Conservation (phyloP, 2,113 vertebrate species). For the Odontophorus gujanensis region DNA sequence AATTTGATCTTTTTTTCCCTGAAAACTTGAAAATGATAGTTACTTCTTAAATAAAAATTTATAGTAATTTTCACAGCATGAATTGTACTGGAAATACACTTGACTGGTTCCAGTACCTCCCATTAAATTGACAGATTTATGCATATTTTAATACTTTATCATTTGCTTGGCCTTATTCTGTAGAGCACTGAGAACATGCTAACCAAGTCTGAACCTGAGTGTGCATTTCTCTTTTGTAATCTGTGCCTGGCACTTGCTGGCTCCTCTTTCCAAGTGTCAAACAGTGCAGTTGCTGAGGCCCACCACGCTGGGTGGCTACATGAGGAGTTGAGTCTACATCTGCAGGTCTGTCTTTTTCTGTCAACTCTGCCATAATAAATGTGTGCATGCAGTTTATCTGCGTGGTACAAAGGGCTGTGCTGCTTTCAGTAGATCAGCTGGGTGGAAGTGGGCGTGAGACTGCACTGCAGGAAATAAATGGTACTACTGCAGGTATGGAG, state of each 20-base stretch:
- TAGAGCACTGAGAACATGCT: background rate
- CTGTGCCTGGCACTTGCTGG: background rate
- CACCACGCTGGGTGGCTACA: rapidly evolving
- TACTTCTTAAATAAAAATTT: background rate
- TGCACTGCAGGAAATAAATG: background rate
- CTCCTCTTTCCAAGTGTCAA: background rate
- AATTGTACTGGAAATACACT: background rate
- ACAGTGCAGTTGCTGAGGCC: rapidly evolving
- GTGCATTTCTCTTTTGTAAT: rapidly evolving
- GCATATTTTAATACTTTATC: background rate
- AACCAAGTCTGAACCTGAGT: background rate
- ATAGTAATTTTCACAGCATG: background rate
- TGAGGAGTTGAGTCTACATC: rapidly evolving
- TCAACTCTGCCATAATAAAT: background rate
- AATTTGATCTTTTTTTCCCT: background rate
- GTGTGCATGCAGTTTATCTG: background rate
- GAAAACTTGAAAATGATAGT: background rate
- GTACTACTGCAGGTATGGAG: background rate
- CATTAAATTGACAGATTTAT: background rate
- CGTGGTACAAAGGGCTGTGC: background rate
- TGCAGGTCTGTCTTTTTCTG: background rate
- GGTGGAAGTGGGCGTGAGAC: background rate
- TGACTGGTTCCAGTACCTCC: background rate
- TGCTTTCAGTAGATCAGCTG: background rate
- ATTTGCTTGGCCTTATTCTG: background rate